Evolutionary conservation across 2,888 invertebrate species (phyloP), one percentile per base, ranked within the genome.

Genomic region (Gymnocheta viridis): DNA sequence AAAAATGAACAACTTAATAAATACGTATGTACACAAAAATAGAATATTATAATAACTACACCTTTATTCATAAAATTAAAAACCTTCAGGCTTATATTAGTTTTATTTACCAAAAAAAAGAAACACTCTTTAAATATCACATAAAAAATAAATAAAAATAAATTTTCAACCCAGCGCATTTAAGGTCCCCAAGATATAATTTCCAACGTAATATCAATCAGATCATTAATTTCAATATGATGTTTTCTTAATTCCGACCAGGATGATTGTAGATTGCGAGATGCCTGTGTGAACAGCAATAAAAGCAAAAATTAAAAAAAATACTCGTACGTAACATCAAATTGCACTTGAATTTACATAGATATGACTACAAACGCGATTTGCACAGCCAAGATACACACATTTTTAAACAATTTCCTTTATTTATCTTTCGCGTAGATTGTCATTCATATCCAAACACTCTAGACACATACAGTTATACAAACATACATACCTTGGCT

Each of bases 151-250:
- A 22, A 0, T 4, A n/a, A n/a, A 56, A 22, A 51, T 54, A 2
- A 56, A 29, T 35, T 79, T 64, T 0, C 41, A 41, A 7, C 27
- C 83, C 56, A 64, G 7, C 47, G 32, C 7, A 41, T 35, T 49
- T 79, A 74, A 14, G 90, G 91, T 51, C 90, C 91, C 90, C 91
- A 91, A 27, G 87, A 87, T 49, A 90, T 82, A 14, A 90, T 27
- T 47, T 87, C 86, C 44, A 86, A 87, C 3, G 85, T 60, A 19
- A 88, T 81, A 81, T 87, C 82, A 17, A 89, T 84, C 27, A 90
- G 32, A 85, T 90, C 89, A 82, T 90, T 89, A 24, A 89, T 86
- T 64, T 88, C 87, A 73, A 91, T 88, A 66, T 85, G 66, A 64
- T 89, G 86, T 29, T 84, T 73, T 54, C 78, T 86, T 41, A 90